Conservation (phyloP, 2,888 invertebrate species). For the Pseudococcus longispinus region DNA sequence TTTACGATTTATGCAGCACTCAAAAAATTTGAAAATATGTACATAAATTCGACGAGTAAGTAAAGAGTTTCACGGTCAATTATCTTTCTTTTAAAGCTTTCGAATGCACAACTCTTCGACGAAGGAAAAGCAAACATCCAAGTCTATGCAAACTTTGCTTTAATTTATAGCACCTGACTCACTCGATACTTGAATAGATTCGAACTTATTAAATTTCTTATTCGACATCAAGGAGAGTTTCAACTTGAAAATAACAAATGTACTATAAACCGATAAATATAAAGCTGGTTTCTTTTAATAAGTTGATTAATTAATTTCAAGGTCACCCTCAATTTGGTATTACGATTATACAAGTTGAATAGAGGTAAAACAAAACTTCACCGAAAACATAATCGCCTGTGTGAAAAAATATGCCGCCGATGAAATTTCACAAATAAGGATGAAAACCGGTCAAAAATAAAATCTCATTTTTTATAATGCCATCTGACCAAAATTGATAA, state of each 20-base stretch:
- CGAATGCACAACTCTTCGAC: not conserved
- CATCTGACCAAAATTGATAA: not conserved
- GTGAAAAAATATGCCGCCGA: not conserved
- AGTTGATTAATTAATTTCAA: conserved; percentile 42
- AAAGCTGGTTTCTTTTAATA: conserved; percentile 11
- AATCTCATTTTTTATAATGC: not conserved
- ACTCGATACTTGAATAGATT: not conserved
- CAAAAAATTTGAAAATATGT: not conserved
- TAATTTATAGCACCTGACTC: not conserved
- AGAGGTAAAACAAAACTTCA: not conserved
- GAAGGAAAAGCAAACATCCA: not conserved
- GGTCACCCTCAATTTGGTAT: conserved; percentile 17
- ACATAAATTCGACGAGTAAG: not conserved
- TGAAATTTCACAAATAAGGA: not conserved
- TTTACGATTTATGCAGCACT: not conserved
- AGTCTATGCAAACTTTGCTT: not conserved
- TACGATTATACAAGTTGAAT: not conserved
- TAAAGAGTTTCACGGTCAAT: not conserved
- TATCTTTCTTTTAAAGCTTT: not conserved
- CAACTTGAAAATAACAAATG: not conserved
- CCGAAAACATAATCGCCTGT: not conserved
- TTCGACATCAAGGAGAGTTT: conserved; percentile 29
- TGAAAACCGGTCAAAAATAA: not conserved
- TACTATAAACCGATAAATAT: conserved; percentile 20
- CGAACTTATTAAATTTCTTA: not conserved